Conservation (phyloP, 1,140 invertebrate genomes). For the Pachyrhynchus sulphureomaculatus region DNA sequence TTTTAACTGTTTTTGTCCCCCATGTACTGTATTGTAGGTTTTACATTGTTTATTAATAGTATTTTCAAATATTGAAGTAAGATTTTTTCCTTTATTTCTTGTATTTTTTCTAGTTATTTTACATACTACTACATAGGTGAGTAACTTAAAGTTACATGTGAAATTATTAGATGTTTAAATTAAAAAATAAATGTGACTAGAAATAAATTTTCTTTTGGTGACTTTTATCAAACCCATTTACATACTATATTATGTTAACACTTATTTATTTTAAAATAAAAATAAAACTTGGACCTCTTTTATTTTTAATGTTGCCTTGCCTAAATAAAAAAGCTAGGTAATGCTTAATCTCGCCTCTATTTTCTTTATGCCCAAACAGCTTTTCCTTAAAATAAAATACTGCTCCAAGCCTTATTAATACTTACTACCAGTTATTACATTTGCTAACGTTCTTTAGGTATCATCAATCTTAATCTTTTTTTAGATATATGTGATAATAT, state of each 20-base stretch:
- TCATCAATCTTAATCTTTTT: too few relatives aligned
- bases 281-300: conserved; percentile 11
- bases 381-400: too few relatives aligned
- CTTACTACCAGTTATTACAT: too few relatives aligned
- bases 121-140: conserved; percentile 24
- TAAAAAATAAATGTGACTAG: conserved; percentile 48
- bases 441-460: too few relatives aligned
- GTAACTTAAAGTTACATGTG: conserved; percentile 40
- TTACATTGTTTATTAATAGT: conserved; percentile 37
- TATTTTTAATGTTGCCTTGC: conserved; percentile 4
- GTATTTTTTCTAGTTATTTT: conserved; percentile 18
- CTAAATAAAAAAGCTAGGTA: background rate
- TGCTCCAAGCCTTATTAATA: too few relatives aligned
- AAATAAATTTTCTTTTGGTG: conserved; percentile 31
- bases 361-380: background rate
- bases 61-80: conserved; percentile 33
- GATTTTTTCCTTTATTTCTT: conserved; percentile 26
- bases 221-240: conserved; percentile 16
- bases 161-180: conserved; percentile 49
- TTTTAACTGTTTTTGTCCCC: conserved; percentile 23
- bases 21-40: conserved; percentile 38
- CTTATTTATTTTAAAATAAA: conserved; percentile 32
- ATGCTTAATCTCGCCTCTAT: background rate
- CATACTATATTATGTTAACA: conserved; percentile 22
- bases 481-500: too few relatives aligned